Evolutionary conservation across 2,797 vertebrate genomes (phyloP), one percentile per base, ranked within the genome.

Genomic region (Micropoecilia bifurca): DNA sequence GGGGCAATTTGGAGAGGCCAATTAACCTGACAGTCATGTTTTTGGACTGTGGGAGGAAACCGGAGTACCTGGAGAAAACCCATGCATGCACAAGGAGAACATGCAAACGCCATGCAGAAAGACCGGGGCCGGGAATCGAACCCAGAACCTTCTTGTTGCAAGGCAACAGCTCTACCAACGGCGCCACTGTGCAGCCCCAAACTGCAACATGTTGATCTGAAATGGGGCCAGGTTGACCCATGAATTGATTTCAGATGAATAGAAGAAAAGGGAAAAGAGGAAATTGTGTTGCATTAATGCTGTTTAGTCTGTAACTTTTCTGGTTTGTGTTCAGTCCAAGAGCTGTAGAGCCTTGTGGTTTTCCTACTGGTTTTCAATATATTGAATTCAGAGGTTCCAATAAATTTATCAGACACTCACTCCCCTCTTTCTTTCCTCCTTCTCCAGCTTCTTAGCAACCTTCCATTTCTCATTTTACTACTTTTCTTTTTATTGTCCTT

Each of bases 321-420:
- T 79, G 57, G 77, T 81, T 92, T 95, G 92, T 83, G 93, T 93
- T 82, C 53, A n/a, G 78, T 93, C 95, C 95, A 96, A 88, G 73
- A 77, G 50, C 83, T 93, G 90, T 78, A 93, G 92, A 80, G 45
- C 39, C 28, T 57, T 66, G 22, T 55, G 48, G 87, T 82, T 83
- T 79, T 74, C 81, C 80, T 85, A 88, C 77, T 57, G 83, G 84
- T 88, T 93, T 88, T 82, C 88, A 87, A 81, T 63, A 63, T 90
- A 90, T 63, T 82, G 48, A 55, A 80, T 77, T 30, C 71, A 53
- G 84, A 39, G n/a, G 74, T 79, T 86, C 82, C 41, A 71, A 68
- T 18, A 8, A n/a, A 68, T 41, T 83, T 72, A 30, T 68, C 68
- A 57, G 55, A 18, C 72, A 28, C 39, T 8, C 61, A 79, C 74